phyloP scores from a whole-genome alignment of 2,797 vertebrate genomes.

The Danio tinwini region DNA sequence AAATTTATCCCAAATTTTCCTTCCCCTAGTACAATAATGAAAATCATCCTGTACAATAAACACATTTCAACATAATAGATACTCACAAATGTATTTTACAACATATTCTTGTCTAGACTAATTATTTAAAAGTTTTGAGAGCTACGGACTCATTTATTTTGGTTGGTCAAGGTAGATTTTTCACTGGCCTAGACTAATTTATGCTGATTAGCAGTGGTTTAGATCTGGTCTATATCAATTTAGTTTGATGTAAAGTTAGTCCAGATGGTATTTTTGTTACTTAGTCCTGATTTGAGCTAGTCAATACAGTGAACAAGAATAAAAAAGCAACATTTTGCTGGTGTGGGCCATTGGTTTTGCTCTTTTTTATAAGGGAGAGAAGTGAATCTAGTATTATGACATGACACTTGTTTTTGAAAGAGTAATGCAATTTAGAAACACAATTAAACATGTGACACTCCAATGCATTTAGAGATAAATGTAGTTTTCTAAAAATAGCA shows the following conservation, averaged over 20 bases:
- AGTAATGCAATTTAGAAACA: conserved; percentile 12
- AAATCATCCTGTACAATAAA: too few relatives aligned
- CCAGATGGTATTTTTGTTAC: neutral
- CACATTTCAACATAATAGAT: too few relatives aligned
- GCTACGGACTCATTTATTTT: too few relatives aligned
- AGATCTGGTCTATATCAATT: neutral
- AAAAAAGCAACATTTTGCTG: neutral
- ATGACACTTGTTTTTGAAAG: neutral
- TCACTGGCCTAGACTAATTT: neutral
- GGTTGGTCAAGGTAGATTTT: neutral
- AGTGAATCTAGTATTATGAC: neutral
- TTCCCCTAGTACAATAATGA: too few relatives aligned
- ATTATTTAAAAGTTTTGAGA: neutral
- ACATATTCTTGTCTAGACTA: neutral
- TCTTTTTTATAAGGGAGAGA: neutral
- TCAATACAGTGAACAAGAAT: neutral
- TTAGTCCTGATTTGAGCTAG: neutral
- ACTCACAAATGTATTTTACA: too few relatives aligned
- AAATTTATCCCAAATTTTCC: too few relatives aligned
- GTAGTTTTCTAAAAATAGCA: neutral
- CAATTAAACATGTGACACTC: neutral
- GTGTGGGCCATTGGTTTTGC: neutral
- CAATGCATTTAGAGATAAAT: neutral
- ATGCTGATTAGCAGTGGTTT: neutral
- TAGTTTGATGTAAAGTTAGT: neutral